A percentile compares a stretch with the other conserved stretches of the same genome.
Evolutionary conservation across 2,888 invertebrate species (phyloP).

Genomic region (Drosophila acutilabella): DNA sequence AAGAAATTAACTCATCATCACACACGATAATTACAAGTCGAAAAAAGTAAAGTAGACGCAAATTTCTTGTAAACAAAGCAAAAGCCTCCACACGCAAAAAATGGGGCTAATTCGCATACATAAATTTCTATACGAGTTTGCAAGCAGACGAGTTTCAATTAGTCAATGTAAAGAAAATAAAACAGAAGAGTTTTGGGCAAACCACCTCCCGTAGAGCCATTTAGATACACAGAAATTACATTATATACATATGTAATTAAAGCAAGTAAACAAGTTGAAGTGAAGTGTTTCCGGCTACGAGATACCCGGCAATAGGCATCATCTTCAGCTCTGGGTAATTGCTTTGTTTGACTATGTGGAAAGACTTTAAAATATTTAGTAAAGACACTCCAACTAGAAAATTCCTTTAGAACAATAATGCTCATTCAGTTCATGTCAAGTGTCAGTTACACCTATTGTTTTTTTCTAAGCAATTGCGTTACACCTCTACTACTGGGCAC

Average conservation of each 20-base stretch:
- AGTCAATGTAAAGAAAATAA: slow-evolving; percentile 22
- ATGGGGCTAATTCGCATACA: slow-evolving; percentile 30
- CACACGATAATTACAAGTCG: slow-evolving; percentile 43
- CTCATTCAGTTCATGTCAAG: too few relatives aligned
- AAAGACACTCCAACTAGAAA: too few relatives aligned
- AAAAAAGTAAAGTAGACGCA: slow-evolving; percentile 14
- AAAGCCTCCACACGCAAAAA: slow-evolving; percentile 1
- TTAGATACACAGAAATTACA: slow-evolving; percentile 23
- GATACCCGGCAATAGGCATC: neutral
- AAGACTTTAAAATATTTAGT: too few relatives aligned
- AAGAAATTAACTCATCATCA: slow-evolving; percentile 35
- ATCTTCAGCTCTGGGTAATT: too few relatives aligned
- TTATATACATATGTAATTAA: slow-evolving; percentile 31
- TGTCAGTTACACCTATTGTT: too few relatives aligned
- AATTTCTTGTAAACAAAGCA: slow-evolving; percentile 28
- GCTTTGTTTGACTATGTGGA: too few relatives aligned
- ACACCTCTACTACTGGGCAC: neutral
- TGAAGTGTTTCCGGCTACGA: neutral
- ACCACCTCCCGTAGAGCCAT: slow-evolving; percentile 14
- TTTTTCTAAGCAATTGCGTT: neutral
- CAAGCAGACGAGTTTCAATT: slow-evolving; percentile 8
- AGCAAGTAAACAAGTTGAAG: slow-evolving; percentile 3
- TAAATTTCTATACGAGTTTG: slow-evolving; percentile 3
- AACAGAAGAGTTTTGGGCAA: slow-evolving; percentile 21
- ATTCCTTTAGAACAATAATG: too few relatives aligned